Evolutionary conservation across 2,797 vertebrate genomes (phyloP), one percentile per base, ranked within the genome.

Genomic region (Paramormyrops hopkinsi): DNA sequence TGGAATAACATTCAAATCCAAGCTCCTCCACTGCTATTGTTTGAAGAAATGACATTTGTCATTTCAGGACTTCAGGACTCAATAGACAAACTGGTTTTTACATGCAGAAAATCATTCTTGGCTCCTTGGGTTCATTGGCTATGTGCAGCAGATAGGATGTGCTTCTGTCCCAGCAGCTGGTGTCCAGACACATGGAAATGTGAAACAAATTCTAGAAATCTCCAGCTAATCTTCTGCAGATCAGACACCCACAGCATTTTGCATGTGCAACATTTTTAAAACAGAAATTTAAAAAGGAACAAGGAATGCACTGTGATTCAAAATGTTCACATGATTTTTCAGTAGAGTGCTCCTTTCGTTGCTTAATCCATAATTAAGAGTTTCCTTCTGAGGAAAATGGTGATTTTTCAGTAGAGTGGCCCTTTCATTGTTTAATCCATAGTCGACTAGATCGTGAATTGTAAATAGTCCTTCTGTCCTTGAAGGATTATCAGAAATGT

Each of bases 141-240:
- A 92, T 93, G 94, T 93, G 94, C 94, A 93, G 91, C 90, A 88
- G 84, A 91, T 87, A 85, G 88, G 90, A 90, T 91, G 93, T 92
- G 91, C 92, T 92, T 90, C 93, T 93, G 94, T 93, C 94, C 94
- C 93, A 94, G 94, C 95, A 94, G 94, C 92, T 93, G 92, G 76
- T 0, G 91, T 89, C 90, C 89, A 91, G 91, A 91, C 88, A 92
- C 91, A 90, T 91, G 89, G 92, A 88, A 37, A 76, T 91, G 79
- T 91, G 90, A 92, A 91, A 92, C 91, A 89, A 89, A 90, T 92
- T 93, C 90, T 79, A 91, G 33, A 94, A 92, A 89, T 91, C 41
- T 62, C 69, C 90, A 56, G 8, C 91, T 89, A 73, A 53, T 87
- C 91, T 91, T 89, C 56, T 0, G 88, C 90, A 89, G 4, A 29